Conservation (phyloP, 2,888 invertebrate species). For the Mythimna albipuncta region DNA sequence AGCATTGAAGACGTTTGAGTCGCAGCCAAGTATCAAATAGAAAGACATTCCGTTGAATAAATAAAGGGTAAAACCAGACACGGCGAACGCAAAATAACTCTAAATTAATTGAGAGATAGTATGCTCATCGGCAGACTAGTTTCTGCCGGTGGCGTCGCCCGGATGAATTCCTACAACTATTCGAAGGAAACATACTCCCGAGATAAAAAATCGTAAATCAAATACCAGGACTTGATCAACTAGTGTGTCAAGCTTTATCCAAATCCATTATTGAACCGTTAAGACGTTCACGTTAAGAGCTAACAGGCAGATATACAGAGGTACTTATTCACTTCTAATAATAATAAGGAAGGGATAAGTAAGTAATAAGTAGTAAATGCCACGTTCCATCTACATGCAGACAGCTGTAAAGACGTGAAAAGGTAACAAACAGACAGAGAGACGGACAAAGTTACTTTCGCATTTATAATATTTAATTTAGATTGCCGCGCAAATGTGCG, state of each 20-base stretch:
- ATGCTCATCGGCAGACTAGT: slow-evolving; percentile 45
- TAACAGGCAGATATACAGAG: too few relatives aligned
- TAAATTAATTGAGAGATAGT: slow-evolving; percentile 47
- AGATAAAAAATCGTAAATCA: neutral
- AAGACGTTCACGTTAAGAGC: too few relatives aligned
- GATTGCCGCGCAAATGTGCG: neutral
- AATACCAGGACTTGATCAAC: neutral
- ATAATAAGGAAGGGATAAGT: too few relatives aligned
- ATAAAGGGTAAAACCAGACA: slow-evolving; percentile 54
- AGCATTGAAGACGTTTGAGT: slow-evolving; percentile 56
- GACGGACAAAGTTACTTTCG: neutral
- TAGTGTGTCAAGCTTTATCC: neutral
- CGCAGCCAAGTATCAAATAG: slow-evolving; percentile 60
- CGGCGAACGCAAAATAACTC: slow-evolving; percentile 35
- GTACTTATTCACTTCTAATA: too few relatives aligned
- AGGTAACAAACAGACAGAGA: neutral
- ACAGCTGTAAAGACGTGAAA: neutral
- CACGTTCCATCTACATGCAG: neutral
- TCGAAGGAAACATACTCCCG: neutral
- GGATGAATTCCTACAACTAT: neutral
- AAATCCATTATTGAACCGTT: neutral
- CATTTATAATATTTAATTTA: slow-evolving; percentile 1
- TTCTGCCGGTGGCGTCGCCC: neutral
- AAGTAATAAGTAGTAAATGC: neutral
- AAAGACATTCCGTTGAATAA: slow-evolving; percentile 54